Evolutionary conservation across 2,797 vertebrate genomes (phyloP), one percentile per base, ranked within the genome.

Genomic region (Salmo trutta): DNA sequence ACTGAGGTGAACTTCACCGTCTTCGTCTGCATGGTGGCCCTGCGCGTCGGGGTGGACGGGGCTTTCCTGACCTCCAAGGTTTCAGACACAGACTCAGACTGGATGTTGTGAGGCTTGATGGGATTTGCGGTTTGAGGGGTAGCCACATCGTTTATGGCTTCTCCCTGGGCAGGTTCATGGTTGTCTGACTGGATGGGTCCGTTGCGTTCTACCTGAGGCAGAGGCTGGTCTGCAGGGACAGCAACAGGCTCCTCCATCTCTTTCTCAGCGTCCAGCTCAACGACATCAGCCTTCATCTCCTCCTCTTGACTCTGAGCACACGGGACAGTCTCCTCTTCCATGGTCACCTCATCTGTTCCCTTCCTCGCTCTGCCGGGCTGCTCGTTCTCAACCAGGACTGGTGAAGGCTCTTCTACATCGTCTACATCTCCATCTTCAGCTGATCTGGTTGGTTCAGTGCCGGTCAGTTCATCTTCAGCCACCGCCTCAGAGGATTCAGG

Each of bases 11-110:
- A 93, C 0, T 66, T 84, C 14, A 94, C 91, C 0, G 68, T 66
- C 82, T 85, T 90, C 33, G 85, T 91, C 3, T 51, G 78, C 78
- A 88, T 90, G 0, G 86, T 90, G 27, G 71, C 87, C 64, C 81
- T 92, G 4, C 82, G 75, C 74, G 88, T 90, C 29, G 91, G 92
- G 4, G 91, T 92, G 21, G 66, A 54, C 17, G 85, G 79, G 71
- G 84, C 53, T 21, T 85, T 85, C 79, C 81, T 87, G 71, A 73
- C 84, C 2, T 64, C 66, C 1, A 31, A 31, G 15, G 27, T 29
- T 29, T 6, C 29, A 31, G 24, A 15, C 65, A 14, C 65, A 19
- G 66, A 27, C 68, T 12, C 68, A 1, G 33, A 8, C 36, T 51
- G 36, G 41, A 7, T 41, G 67, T 69, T 36, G 16, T 0, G 31